These are phyloP conservation scores for Mellivora capensis DNA, from an alignment of 2,113 vertebrate species.

Conservation along the genomic window DNA sequence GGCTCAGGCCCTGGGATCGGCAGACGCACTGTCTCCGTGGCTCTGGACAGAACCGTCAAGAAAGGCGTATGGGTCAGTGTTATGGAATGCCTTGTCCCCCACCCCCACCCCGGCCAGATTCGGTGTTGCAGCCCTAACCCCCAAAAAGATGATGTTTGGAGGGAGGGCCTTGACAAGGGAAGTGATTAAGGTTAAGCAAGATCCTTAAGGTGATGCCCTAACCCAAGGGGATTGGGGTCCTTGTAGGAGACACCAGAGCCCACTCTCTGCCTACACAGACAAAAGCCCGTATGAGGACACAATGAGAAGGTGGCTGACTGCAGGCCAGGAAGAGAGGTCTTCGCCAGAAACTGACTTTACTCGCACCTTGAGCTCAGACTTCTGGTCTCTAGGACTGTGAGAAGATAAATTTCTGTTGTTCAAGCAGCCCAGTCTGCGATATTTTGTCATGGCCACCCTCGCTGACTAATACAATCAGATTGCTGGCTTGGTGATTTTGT, in stretches of 20 bases:
- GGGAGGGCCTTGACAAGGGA: background rate
- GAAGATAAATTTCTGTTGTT: background rate
- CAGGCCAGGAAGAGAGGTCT: background rate
- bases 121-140: background rate
- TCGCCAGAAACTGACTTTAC: background rate
- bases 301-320: background rate
- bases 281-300: background rate
- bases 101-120: background rate
- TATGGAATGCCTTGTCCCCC: background rate
- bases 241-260: background rate
- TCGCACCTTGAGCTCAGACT: background rate
- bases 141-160: background rate
- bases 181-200: background rate
- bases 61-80: background rate
- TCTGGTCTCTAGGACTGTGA: background rate
- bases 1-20: background rate
- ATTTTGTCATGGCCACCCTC: background rate
- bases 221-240: background rate
- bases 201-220: background rate
- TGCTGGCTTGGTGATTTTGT: background rate
- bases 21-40: background rate
- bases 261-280: background rate
- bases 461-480: background rate
- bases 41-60: background rate
- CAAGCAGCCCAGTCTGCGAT: background rate